Evolutionary conservation across 2,113 vertebrate species (phyloP), one percentile per base, ranked within the genome.

Genomic region (Lasiurus cinereus): DNA sequence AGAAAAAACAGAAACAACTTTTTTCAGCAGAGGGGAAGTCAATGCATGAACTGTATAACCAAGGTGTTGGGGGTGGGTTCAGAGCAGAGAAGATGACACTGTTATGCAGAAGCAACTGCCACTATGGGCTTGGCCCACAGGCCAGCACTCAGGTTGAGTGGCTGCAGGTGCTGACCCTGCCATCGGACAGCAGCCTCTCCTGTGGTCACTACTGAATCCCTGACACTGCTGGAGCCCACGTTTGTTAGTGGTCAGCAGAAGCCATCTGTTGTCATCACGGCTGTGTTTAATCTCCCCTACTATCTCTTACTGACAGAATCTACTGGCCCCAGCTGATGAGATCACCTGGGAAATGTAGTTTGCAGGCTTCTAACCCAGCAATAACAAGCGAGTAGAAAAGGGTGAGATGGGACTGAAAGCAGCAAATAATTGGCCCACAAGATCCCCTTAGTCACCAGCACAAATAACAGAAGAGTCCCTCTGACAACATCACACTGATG

Each of bases 1-100:
- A 64, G 14, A 56, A 56, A 56, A 83, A 88, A 94, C 8, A 78
- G 72, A 94, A 88, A 66, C 21, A 21, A 66, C 64, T 36, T 76
- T 69, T 80, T 78, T 33, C 39, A 62, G 56, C 70, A 78, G 39
- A 80, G 73, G 88, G 9, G 27, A 59, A 66, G 3, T 19, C 39
- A 67, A 62, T 19, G 56, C 5, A 12, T 69, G 48, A 85, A 59
- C 74, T 80, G n/a, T 69, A 62, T 43, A 80, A 31, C 54, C 33
- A 56, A 77, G 6, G 14, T 21, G 15, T 24, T 11, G 46, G 43
- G 43, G 2, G 14, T 1, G 4, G 29, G n/a, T 9, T 62, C 56
- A 62, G 21, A 31, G 5, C 39, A 46, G 48, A 92, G 46, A 27
- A 77, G 50, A 21, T 27, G 50, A 76, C 8, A 22, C 24, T 15